These are phyloP conservation scores for Malthinus flaveolus DNA, from an alignment of 2,888 invertebrate species.

Conservation along the genomic window DNA sequence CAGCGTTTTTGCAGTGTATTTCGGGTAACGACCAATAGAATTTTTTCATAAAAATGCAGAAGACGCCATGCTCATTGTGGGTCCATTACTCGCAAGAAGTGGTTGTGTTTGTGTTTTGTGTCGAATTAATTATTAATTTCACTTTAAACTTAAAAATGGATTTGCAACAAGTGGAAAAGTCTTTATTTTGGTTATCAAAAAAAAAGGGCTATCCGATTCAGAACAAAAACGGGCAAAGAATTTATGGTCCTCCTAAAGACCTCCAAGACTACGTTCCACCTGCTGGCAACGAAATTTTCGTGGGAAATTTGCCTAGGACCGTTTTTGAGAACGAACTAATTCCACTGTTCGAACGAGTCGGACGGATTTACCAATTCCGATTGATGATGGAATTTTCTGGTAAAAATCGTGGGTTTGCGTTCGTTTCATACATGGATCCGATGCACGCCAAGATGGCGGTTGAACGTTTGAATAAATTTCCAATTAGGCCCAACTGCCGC, in stretches of 20 bases:
- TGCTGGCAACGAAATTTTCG: constrained; percentile 74
- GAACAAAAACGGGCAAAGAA: constrained; percentile 80
- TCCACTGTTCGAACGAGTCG: constrained; percentile 68
- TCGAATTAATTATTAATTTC: not conserved
- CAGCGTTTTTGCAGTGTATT: no score
- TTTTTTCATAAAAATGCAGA: no score
- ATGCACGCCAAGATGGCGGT: constrained; percentile 70
- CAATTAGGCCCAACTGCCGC: constrained; percentile 66
- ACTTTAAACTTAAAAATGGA: not conserved
- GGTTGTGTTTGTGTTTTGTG: not conserved
- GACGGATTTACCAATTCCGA: constrained; percentile 73
- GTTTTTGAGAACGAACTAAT: constrained; percentile 78
- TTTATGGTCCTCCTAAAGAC: constrained; percentile 68
- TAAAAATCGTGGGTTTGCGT: constrained; percentile 78
- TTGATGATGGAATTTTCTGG: constrained; percentile 85
- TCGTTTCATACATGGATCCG: constrained; percentile 66
- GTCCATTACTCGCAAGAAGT: not conserved
- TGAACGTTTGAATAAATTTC: constrained; percentile 63
- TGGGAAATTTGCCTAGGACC: constrained; percentile 78
- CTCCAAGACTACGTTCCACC: constrained; percentile 58
- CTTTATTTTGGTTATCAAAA: no score
- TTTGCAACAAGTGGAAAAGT: not conserved
- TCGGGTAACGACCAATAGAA: no score
- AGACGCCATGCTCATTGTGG: not conserved
- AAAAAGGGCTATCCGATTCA: constrained; percentile 56